Percentiles rank a stretch among this genome's conserved stretches.
These are phyloP conservation scores for Tiaroga cobitis DNA, from an alignment of 2,797 vertebrate genomes.

Conservation along the genomic window DNA sequence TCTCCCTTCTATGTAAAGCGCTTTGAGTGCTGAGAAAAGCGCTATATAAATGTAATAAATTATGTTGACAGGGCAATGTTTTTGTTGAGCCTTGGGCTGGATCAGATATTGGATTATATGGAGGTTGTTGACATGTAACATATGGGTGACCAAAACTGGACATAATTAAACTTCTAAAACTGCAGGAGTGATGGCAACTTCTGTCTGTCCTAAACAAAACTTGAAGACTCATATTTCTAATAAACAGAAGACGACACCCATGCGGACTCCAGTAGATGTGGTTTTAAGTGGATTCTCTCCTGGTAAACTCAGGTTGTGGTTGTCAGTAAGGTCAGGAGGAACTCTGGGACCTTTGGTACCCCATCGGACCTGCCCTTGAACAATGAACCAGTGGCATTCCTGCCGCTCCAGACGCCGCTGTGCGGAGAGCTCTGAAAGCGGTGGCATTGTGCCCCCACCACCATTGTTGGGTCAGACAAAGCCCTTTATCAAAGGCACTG, in stretches of 20 bases:
- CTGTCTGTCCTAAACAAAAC: background rate
- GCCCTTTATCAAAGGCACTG: conserved; percentile 69
- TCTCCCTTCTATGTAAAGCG: too few relatives aligned
- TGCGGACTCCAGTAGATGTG: background rate
- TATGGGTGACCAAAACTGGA: background rate
- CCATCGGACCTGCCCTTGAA: conserved; percentile 22
- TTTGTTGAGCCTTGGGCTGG: background rate
- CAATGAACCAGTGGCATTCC: conserved; percentile 51
- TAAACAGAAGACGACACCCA: background rate
- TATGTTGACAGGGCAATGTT: background rate
- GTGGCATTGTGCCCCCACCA: conserved; percentile 68
- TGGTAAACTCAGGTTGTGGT: conserved; percentile 4
- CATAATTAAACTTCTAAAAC: background rate
- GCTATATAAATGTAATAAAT: too few relatives aligned
- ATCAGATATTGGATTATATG: background rate
- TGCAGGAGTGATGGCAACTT: background rate
- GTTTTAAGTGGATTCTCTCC: background rate
- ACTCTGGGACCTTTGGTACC: conserved; percentile 30
- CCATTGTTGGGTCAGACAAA: conserved; percentile 78
- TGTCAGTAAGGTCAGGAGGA: conserved; percentile 15
- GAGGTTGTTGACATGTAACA: background rate
- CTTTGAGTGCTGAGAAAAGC: too few relatives aligned
- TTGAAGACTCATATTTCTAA: background rate
- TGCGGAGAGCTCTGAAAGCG: conserved; percentile 64
- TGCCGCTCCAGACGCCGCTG: conserved; percentile 27